A percentile compares a stretch with the other conserved stretches of the same genome.
Evolutionary conservation across 2,888 invertebrate species (phyloP).

Genomic region (Molorchus minor): DNA sequence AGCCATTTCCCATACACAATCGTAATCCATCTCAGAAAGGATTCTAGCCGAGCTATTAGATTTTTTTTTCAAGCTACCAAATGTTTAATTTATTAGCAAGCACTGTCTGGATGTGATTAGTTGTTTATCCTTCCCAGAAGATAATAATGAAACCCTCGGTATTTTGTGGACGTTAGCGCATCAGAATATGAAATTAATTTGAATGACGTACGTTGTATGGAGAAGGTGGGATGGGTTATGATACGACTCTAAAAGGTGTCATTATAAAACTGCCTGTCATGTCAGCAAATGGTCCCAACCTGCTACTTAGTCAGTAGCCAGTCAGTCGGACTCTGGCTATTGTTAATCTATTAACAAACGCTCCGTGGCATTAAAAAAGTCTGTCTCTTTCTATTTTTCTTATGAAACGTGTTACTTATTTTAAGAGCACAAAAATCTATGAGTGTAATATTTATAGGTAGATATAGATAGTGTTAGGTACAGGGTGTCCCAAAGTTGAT

Average conservation of each 20-base stretch:
- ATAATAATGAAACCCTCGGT: slow-evolving; percentile 25
- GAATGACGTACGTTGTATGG: slow-evolving; percentile 57
- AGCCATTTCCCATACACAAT: background rate
- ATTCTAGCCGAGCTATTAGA: slow-evolving; percentile 1
- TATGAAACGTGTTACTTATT: too few species aligned
- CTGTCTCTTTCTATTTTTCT: too few species aligned
- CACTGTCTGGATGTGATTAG: slow-evolving; percentile 23
- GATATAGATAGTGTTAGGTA: too few species aligned
- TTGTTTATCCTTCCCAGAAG: slow-evolving; percentile 37
- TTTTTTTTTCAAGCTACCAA: background rate
- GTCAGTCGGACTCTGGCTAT: slow-evolving; percentile 59
- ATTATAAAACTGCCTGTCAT: slow-evolving; percentile 62
- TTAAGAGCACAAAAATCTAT: too few species aligned
- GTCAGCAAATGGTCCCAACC: slow-evolving; percentile 63
- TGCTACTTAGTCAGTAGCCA: slow-evolving; percentile 64
- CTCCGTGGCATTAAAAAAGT: slow-evolving; percentile 48
- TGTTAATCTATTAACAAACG: slow-evolving; percentile 54
- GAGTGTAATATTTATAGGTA: too few species aligned
- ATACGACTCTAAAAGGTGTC: slow-evolving; percentile 60
- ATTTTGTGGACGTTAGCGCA: slow-evolving; percentile 27
- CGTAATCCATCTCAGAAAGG: slow-evolving; percentile 2
- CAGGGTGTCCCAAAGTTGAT: too few species aligned
- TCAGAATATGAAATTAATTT: slow-evolving; percentile 59
- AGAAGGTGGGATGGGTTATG: slow-evolving; percentile 56
- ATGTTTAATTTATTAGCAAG: slow-evolving; percentile 16